These are phyloP conservation scores for Stenolophus ochropezus DNA, from an alignment of 2,888 invertebrate species.

Conservation along the genomic window DNA sequence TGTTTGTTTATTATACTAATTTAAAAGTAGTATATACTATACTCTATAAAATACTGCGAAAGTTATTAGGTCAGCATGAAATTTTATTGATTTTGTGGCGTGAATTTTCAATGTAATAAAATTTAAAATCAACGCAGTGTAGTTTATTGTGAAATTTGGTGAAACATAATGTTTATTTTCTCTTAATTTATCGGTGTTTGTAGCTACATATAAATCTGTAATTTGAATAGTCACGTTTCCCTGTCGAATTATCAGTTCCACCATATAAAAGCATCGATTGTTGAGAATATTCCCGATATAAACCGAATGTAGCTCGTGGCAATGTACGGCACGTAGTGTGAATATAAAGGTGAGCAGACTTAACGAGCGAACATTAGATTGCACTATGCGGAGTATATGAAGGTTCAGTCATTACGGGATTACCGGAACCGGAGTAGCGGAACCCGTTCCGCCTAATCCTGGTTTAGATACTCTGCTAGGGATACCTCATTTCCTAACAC, in stretches of 20 bases:
- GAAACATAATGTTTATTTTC: no score
- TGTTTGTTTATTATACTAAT: no score
- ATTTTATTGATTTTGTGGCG: no score
- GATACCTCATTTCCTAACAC: neutral
- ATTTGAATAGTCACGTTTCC: neutral
- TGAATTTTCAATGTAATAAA: no score
- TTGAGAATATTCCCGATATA: neutral
- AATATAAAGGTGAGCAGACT: constrained; percentile 4
- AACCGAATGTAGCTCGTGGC: neutral
- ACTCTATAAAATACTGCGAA: no score
- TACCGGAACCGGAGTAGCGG: constrained; percentile 49
- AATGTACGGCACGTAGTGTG: neutral
- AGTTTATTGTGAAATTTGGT: no score
- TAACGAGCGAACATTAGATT: constrained; percentile 52
- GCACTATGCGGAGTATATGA: constrained; percentile 44
- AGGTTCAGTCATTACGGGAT: constrained; percentile 52
- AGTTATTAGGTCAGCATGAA: no score
- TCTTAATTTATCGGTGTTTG: no score
- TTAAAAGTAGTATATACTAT: no score
- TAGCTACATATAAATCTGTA: neutral
- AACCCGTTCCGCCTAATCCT: constrained; percentile 40
- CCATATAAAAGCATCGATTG: neutral
- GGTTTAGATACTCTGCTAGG: constrained; percentile 24
- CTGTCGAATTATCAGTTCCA: neutral
- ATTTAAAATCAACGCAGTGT: no score